Evolutionary conservation across 2,113 vertebrate genomes (phyloP).

Genomic region (Vulpes ferrilata): DNA sequence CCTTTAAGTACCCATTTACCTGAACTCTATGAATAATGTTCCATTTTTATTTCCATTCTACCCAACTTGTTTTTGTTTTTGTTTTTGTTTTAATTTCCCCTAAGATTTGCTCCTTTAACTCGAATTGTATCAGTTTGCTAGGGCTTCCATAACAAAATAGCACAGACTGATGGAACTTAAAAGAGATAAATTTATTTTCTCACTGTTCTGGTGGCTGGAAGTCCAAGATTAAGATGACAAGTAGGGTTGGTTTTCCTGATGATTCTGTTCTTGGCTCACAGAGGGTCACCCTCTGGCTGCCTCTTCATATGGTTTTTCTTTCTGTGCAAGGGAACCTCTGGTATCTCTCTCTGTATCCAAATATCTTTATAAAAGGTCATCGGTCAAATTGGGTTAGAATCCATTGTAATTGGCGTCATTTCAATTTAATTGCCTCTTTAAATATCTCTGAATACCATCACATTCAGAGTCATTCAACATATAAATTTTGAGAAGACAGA

Average conservation of each 20-base stretch:
- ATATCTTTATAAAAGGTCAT: not conserved
- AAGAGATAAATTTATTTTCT: not conserved
- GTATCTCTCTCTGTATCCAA: not conserved
- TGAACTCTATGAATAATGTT: not conserved
- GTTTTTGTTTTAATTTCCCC: not conserved
- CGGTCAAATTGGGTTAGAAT: not conserved
- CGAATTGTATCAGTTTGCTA: not conserved
- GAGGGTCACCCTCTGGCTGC: not conserved
- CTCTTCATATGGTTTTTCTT: not conserved
- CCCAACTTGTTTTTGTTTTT: not conserved
- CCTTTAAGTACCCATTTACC: not conserved
- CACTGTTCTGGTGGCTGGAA: not conserved
- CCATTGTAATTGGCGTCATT: not conserved
- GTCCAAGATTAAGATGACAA: not conserved
- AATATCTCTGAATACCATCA: not conserved
- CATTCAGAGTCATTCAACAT: not conserved
- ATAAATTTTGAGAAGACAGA: not conserved
- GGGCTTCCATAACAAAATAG: not conserved
- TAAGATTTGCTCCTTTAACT: not conserved
- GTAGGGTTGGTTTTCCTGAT: not conserved
- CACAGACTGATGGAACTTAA: not conserved
- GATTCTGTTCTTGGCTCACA: not conserved
- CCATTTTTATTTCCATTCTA: not conserved
- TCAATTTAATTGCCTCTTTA: not conserved
- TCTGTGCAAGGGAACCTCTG: fast-evolving